phyloP scores from a whole-genome alignment of 2,113 vertebrate species.

The Heterocephalus glaber region DNA sequence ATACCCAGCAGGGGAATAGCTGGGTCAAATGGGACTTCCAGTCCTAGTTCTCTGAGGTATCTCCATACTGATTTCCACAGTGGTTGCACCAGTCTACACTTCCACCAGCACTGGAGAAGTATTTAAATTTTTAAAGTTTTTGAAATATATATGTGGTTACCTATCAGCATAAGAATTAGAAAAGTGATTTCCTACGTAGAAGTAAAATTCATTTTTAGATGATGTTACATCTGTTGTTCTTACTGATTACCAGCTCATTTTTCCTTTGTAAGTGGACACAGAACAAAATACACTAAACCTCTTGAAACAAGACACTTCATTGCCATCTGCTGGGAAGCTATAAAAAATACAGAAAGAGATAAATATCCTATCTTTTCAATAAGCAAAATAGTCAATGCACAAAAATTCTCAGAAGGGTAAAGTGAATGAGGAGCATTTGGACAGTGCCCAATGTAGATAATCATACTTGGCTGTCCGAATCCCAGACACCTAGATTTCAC shows the following conservation, averaged over 20 bases:
- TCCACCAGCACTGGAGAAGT: too few relatives aligned
- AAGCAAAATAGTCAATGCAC: neutral
- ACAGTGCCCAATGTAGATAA: neutral
- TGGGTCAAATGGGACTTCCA: too few relatives aligned
- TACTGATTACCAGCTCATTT: slow-evolving; percentile 44
- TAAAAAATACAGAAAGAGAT: neutral
- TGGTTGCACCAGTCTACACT: too few relatives aligned
- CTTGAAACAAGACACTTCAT: slow-evolving; percentile 47
- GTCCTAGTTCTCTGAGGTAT: too few relatives aligned
- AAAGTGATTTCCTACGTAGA: slow-evolving; percentile 33
- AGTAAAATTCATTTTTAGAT: slow-evolving; percentile 31
- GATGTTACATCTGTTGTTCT: neutral
- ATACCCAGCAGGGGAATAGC: too few relatives aligned
- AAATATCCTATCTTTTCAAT: neutral
- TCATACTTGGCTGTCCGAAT: neutral
- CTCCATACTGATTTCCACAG: too few relatives aligned
- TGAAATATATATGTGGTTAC: neutral
- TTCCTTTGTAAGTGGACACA: neutral
- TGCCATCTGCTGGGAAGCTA: slow-evolving; percentile 60
- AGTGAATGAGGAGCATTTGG: neutral
- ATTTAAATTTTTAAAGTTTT: neutral
- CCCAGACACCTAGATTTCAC: neutral
- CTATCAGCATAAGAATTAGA: slow-evolving; percentile 4
- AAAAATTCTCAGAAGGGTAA: neutral
- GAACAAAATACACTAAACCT: neutral